Percentiles rank a stretch among this genome's conserved stretches.
Evolutionary conservation across 1,140 invertebrate species (phyloP).

Genomic region (Hycleus phaleratus): DNA sequence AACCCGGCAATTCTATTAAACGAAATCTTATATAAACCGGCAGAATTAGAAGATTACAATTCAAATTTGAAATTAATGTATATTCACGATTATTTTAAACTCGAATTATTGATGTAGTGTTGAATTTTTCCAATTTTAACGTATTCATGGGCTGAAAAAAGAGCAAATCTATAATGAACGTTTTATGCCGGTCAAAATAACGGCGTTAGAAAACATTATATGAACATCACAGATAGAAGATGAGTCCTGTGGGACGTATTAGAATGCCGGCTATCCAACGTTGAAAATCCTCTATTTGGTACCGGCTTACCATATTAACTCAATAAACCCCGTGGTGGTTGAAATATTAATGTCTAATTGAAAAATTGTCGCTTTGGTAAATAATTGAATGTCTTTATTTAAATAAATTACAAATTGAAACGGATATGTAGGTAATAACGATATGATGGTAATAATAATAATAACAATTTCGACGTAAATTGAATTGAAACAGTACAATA

Average conservation of each 20-base stretch:
- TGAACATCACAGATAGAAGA: constrained; percentile 13
- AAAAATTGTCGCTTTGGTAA: constrained; percentile 1
- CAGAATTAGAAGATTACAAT: too few species aligned
- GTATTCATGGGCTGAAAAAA: too few species aligned
- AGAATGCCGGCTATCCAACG: constrained; percentile 3
- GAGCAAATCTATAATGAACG: constrained; percentile 3
- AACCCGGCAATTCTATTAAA: too few species aligned
- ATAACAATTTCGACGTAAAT: background rate
- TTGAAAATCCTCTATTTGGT: constrained; percentile 7
- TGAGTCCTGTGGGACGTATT: constrained; percentile 15
- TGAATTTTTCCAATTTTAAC: too few species aligned
- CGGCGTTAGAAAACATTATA: constrained; percentile 14
- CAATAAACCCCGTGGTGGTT: background rate
- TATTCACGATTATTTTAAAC: too few species aligned
- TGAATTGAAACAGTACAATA: background rate
- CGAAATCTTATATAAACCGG: too few species aligned
- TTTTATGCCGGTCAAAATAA: constrained; percentile 14
- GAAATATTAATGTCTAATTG: background rate
- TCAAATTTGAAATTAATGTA: too few species aligned
- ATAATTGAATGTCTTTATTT: constrained; percentile 6
- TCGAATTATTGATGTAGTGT: too few species aligned
- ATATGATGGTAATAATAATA: background rate
- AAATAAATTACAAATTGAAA: constrained; percentile 14
- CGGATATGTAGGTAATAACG: constrained; percentile 7
- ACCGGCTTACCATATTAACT: background rate